Conservation (phyloP, 2,113 vertebrate genomes). For the Acanthochromis polyacanthus region DNA sequence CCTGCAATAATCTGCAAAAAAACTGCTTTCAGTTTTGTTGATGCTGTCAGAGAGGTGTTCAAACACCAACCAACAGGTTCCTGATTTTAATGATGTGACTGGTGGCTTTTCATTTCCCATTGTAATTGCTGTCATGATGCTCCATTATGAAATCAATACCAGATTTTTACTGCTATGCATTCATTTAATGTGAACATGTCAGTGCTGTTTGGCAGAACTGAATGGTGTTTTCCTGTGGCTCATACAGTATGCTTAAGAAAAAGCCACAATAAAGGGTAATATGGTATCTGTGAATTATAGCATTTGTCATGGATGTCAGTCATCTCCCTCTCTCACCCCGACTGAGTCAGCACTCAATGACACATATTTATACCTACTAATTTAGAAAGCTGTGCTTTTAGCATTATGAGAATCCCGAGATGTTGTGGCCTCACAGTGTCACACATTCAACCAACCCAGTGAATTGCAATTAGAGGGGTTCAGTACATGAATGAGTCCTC, state of each 20-base stretch:
- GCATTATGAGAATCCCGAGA: background rate
- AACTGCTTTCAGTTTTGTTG: slow-evolving; percentile 1
- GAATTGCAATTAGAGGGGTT: slow-evolving; percentile 16
- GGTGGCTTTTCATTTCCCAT: slow-evolving; percentile 14
- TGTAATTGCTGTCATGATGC: slow-evolving; percentile 19
- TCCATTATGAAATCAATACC: slow-evolving; percentile 39
- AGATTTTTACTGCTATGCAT: slow-evolving; percentile 20
- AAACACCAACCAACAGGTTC: slow-evolving; percentile 11
- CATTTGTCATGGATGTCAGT: slow-evolving; percentile 40
- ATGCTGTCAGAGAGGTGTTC: slow-evolving; percentile 5
- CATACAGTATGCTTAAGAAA: background rate
- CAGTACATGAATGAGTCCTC: slow-evolving; percentile 11
- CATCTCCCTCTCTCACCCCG: background rate
- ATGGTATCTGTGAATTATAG: slow-evolving; percentile 32
- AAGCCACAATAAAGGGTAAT: slow-evolving; percentile 21
- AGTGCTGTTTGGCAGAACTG: background rate
- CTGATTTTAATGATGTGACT: slow-evolving; percentile 12
- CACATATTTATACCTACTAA: slow-evolving; percentile 19
- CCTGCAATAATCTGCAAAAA: background rate
- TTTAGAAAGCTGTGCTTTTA: slow-evolving; percentile 9
- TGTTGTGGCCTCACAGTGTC: slow-evolving; percentile 17
- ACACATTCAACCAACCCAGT: background rate
- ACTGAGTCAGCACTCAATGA: slow-evolving; percentile 37
- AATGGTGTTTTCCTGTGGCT: slow-evolving; percentile 3
- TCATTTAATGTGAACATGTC: slow-evolving; percentile 8